These are phyloP conservation scores for Spea bombifrons DNA, from an alignment of 2,113 vertebrate genomes.

Conservation along the genomic window DNA sequence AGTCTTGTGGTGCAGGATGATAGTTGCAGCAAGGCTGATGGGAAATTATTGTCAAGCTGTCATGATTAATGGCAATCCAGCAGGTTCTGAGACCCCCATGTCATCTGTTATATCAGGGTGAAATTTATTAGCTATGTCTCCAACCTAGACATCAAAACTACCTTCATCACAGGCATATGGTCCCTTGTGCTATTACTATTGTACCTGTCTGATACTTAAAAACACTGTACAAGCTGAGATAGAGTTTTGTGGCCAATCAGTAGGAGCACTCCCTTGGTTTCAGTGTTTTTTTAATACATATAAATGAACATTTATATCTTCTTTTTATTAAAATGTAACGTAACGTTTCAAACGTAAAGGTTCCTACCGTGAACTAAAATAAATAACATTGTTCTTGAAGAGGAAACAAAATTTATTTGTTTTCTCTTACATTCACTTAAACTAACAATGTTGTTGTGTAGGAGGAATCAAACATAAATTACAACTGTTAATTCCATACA, in stretches of 20 bases:
- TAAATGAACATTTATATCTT: no score
- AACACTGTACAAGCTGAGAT: no score
- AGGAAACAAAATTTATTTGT: slow-evolving; percentile 17
- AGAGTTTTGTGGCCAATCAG: no score
- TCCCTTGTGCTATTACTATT: slow-evolving; percentile 17
- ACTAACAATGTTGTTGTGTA: slow-evolving; percentile 24
- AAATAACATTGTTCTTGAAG: background rate
- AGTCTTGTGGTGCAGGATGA: slow-evolving; percentile 14
- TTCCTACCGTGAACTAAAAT: no score
- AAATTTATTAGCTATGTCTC: slow-evolving; percentile 4
- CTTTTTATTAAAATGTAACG: no score
- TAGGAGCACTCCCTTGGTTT: no score
- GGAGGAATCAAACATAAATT: slow-evolving; percentile 1
- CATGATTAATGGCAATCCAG: slow-evolving; percentile 38
- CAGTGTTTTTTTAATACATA: no score
- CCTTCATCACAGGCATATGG: slow-evolving; percentile 4
- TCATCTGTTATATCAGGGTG: slow-evolving; percentile 9
- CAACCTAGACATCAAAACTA: slow-evolving; percentile 23
- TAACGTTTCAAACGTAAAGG: no score
- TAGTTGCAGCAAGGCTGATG: slow-evolving; percentile 13
- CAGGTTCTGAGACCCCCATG: slow-evolving; percentile 18
- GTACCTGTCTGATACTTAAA: background rate
- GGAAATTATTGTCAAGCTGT: slow-evolving; percentile 38
- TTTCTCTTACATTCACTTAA: slow-evolving; percentile 22
- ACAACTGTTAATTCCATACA: slow-evolving; percentile 23